Conservation (phyloP, 2,888 invertebrate species). For the Odiellus spinosus region DNA sequence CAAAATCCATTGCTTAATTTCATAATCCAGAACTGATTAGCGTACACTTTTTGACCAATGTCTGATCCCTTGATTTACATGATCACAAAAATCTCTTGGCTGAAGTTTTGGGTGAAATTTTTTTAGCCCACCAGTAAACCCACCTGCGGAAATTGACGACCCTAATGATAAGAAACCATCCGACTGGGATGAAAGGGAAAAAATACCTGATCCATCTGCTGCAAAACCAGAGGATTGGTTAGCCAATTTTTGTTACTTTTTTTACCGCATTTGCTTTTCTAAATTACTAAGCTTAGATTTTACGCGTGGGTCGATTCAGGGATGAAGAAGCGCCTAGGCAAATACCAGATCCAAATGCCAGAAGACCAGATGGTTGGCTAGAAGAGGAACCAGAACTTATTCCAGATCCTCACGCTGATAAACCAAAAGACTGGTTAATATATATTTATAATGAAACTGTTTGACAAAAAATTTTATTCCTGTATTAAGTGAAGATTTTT, state of each 20-base stretch:
- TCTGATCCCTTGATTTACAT: no score
- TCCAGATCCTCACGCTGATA: slow-evolving; percentile 66
- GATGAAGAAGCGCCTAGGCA: slow-evolving; percentile 84
- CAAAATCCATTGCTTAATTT: no score
- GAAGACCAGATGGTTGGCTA: slow-evolving; percentile 78
- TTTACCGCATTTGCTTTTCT: background rate
- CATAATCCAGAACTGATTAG: no score
- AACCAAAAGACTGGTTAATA: slow-evolving; percentile 71
- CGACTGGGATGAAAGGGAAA: slow-evolving; percentile 92
- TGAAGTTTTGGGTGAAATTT: background rate
- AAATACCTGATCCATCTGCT: slow-evolving; percentile 66
- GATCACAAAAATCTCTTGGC: no score
- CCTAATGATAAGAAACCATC: slow-evolving; percentile 61
- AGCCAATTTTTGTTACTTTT: slow-evolving; percentile 13
- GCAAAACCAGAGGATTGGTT: slow-evolving; percentile 76
- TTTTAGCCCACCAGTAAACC: slow-evolving; percentile 72
- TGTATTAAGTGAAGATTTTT: background rate
- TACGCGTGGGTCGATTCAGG: slow-evolving; percentile 35
- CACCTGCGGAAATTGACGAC: slow-evolving; percentile 84
- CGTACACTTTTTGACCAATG: no score
- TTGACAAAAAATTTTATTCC: background rate
- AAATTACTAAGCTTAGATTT: background rate
- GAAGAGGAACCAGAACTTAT: slow-evolving; percentile 71
- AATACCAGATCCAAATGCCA: slow-evolving; percentile 66
- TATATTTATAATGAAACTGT: background rate